A percentile compares a stretch with the other conserved stretches of the same genome.
Evolutionary conservation across 2,797 vertebrate species (phyloP).

Genomic region (Podargus strigoides): DNA sequence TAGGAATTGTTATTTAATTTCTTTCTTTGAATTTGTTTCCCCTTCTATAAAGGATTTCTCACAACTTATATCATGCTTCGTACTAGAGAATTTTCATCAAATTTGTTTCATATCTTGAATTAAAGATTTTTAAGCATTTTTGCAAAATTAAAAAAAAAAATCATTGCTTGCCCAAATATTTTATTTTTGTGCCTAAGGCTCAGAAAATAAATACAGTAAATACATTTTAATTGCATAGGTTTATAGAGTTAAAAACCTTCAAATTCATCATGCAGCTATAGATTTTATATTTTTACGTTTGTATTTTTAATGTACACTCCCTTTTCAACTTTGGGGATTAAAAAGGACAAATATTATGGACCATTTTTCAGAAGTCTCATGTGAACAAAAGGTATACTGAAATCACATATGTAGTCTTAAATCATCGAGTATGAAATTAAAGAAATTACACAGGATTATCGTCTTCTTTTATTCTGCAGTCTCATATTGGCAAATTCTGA

Average conservation of each 20-base stretch:
- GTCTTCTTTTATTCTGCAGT: not conserved
- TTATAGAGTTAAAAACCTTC: not conserved
- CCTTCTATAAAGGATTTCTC: not conserved
- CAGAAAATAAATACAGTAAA: not conserved
- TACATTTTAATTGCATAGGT: not conserved
- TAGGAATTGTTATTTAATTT: not conserved
- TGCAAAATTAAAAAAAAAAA: not conserved
- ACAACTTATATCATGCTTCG: not conserved
- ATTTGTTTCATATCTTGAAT: not conserved
- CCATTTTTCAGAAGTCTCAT: not conserved
- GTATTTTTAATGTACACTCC: not conserved
- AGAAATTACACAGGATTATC: not conserved
- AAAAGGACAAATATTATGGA: not conserved
- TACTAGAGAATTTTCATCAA: not conserved
- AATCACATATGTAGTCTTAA: accelerated
- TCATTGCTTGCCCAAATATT: not conserved
- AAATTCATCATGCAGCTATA: not conserved
- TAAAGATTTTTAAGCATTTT: not conserved
- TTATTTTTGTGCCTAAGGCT: not conserved
- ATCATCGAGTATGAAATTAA: not conserved
- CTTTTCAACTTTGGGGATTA: not conserved
- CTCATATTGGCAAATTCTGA: not conserved
- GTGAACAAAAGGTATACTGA: not conserved
- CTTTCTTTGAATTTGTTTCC: not conserved
- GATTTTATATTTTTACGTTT: not conserved